Evolutionary conservation across 2,113 vertebrate genomes (phyloP).

Genomic region (Turnix velox): DNA sequence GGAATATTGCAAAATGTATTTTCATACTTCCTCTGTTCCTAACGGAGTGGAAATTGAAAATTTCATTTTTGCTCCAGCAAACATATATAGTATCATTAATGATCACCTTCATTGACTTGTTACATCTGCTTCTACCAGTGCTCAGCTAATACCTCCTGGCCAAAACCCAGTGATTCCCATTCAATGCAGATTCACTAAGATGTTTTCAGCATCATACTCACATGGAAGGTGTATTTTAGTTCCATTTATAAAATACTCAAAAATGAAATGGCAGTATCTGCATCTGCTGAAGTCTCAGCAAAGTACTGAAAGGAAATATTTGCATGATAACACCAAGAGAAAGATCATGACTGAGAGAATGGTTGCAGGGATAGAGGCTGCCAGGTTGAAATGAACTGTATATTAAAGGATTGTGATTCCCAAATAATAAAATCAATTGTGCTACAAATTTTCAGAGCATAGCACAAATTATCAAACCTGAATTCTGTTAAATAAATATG

Average conservation of each 20-base stretch:
- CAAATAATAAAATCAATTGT: not conserved
- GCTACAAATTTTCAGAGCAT: not conserved
- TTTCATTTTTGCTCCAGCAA: slow-evolving; percentile 25
- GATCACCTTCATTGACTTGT: slow-evolving; percentile 6
- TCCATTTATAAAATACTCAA: not conserved
- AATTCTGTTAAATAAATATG: not conserved
- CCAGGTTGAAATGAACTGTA: not conserved
- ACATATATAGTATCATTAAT: not conserved
- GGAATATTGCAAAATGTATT: not conserved
- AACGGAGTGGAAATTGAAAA: slow-evolving; percentile 39
- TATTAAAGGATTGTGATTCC: not conserved
- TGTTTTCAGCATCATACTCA: not conserved
- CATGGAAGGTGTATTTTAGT: not conserved
- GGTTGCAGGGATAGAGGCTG: not conserved
- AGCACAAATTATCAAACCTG: not conserved
- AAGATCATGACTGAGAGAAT: not conserved
- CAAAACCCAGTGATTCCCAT: not conserved
- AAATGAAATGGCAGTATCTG: not conserved
- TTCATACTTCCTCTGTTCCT: slow-evolving; percentile 25
- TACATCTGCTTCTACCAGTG: not conserved
- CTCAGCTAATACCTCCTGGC: not conserved
- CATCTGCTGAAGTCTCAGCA: not conserved
- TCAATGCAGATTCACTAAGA: not conserved
- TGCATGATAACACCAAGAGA: not conserved
- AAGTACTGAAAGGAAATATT: not conserved